Evolutionary conservation across 2,113 vertebrate genomes (phyloP).

Genomic region (Eublepharis macularius): DNA sequence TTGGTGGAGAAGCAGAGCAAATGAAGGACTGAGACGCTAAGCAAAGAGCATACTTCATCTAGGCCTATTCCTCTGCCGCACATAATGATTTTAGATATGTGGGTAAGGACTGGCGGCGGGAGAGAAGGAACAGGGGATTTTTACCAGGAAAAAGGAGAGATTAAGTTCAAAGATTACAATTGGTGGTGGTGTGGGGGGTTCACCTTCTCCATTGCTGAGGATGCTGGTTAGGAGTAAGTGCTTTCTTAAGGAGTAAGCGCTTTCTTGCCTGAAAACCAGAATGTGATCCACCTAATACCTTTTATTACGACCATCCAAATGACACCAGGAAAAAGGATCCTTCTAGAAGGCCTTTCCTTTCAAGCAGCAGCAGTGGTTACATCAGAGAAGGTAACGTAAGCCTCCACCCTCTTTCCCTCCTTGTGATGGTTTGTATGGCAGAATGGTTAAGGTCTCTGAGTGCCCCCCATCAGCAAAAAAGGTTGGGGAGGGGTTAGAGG

Average conservation of each 20-base stretch:
- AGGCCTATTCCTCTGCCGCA: not conserved
- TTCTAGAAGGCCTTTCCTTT: not conserved
- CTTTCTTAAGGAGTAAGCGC: not conserved
- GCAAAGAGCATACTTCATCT: not conserved
- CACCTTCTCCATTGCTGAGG: not conserved
- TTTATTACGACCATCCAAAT: too few species aligned
- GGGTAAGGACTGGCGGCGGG: not conserved
- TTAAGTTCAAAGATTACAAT: not conserved
- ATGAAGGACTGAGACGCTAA: too few species aligned
- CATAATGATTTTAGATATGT: not conserved
- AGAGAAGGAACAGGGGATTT: not conserved
- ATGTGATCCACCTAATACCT: too few species aligned
- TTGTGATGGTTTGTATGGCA: not conserved
- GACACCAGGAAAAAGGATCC: not conserved
- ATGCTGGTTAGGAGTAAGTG: not conserved
- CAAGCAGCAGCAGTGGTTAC: too few species aligned
- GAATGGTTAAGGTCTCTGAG: not conserved
- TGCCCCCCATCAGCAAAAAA: not conserved
- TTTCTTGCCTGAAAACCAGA: not conserved
- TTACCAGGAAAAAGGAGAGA: not conserved
- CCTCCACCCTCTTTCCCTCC: not conserved
- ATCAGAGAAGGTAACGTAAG: not conserved
- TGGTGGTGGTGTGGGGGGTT: not conserved
- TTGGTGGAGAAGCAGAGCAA: not conserved
- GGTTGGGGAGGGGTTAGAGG: not conserved